Evolutionary conservation across 2,888 invertebrate genomes (phyloP), one percentile per base, ranked within the genome.

Genomic region (Dendrolimus pini): DNA sequence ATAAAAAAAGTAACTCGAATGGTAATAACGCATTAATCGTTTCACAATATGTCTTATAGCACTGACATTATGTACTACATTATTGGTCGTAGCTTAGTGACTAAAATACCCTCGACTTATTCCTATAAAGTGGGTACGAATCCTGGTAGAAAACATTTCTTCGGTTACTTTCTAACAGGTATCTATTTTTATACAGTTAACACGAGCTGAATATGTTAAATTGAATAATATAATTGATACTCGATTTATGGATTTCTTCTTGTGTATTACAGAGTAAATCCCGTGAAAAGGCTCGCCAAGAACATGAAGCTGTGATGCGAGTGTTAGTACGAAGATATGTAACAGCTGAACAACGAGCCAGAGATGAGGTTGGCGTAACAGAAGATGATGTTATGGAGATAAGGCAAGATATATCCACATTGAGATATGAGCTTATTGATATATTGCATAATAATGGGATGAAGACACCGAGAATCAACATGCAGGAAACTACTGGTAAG

Each of bases 371-470:
- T 62, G 97, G 97, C 9, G 96, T 99, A 41, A 98, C 97, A 0
- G 99, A 99, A 78, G 99, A 99, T 83, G 99, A 99, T 82, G 96
- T 99, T 64, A 98, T 98, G 93, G 99, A 99, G 91, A 97, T 99
- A 72, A 93, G 99, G 70, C 98, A 99, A 77, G 99, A 99, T 78
- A 98, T 99, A 63, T 98, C 97, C n/a, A 96, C 97, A 7, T 92
- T 99, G 65, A 92, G 98, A 63, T 99, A 95, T 80, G 98, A 99
- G 77, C 91, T 99, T 30, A 94, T 99, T 58, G 98, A 98, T 73
- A 98, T 99, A 71, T 93, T 99, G 10, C 92, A 94, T 58, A 95
- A 94, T 67, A 98, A 98, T 75, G 97, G 97, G 56, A 97, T 96
- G 95, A 93, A 93, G 65, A 96, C 96, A 0, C 96, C 97, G 0